phyloP scores from a whole-genome alignment of 2,888 invertebrate genomes.

The Aethes cnicana region DNA sequence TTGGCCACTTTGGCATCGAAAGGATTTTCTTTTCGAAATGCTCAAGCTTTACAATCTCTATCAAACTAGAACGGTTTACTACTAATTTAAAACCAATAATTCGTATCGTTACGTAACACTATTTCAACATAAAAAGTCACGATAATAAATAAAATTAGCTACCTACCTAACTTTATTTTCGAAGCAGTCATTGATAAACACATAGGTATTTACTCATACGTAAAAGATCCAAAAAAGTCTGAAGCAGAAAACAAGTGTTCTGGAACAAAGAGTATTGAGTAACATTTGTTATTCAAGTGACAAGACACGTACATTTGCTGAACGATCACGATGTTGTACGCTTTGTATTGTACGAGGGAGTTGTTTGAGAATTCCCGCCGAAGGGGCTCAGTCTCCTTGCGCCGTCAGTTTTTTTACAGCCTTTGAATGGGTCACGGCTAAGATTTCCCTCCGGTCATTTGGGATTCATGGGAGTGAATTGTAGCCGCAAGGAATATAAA shows the following conservation, averaged over 20 bases:
- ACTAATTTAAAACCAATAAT: not conserved
- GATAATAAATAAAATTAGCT: no score
- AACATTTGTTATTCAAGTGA: constrained; percentile 1
- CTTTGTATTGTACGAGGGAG: constrained; percentile 15
- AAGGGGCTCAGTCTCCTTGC: constrained; percentile 40
- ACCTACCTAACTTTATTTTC: no score
- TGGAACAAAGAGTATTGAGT: not conserved
- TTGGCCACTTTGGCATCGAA: not conserved
- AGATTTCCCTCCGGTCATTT: constrained; percentile 83
- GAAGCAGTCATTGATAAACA: no score
- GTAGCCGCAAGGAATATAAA: constrained; percentile 80
- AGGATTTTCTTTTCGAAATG: not conserved
- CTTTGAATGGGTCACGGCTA: constrained; percentile 79
- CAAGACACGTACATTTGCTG: constrained; percentile 1
- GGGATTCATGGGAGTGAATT: constrained; percentile 80
- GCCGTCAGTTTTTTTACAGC: constrained; percentile 57
- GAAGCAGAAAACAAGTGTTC: not conserved
- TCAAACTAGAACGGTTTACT: not conserved
- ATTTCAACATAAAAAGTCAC: no score
- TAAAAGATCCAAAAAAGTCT: not conserved
- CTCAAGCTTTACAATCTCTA: not conserved
- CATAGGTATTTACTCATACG: not conserved
- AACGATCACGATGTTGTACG: constrained; percentile 7
- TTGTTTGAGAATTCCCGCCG: constrained; percentile 38
- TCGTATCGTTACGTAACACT: not conserved